Evolutionary conservation across 53 echinoderm and acorn worm genomes (phyloP).

Genomic region (Temnopleurus reevesii): DNA sequence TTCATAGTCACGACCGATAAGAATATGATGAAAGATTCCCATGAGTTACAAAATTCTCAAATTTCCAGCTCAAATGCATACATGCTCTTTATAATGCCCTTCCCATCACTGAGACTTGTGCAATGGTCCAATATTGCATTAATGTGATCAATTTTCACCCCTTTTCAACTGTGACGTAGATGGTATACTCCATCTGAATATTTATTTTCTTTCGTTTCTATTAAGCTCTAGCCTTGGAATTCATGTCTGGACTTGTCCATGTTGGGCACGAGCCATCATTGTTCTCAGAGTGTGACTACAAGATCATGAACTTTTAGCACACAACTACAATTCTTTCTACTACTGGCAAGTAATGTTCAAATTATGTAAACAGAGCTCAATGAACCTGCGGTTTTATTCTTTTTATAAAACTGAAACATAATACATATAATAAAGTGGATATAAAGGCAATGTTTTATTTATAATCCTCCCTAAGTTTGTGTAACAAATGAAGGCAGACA

Average conservation of each 20-base stretch:
- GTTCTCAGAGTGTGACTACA: constrained; percentile 36
- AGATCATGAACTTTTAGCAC: constrained; percentile 27
- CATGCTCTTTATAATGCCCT: background rate
- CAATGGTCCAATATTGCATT: background rate
- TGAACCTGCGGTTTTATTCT: too few relatives aligned
- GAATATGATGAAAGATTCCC: background rate
- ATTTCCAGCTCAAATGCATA: background rate
- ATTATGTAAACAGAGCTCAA: too few relatives aligned
- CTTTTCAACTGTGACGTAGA: constrained; percentile 17
- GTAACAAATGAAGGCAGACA: too few relatives aligned
- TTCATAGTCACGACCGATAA: background rate
- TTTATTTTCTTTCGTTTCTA: background rate
- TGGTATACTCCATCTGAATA: constrained; percentile 21
- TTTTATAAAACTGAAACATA: too few relatives aligned
- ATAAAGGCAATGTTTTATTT: too few relatives aligned
- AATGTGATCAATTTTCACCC: constrained; percentile 27
- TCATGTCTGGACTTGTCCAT: constrained; percentile 61
- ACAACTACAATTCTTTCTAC: too few relatives aligned
- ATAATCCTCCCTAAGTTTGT: too few relatives aligned
- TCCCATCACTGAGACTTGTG: too few relatives aligned
- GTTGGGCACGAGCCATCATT: constrained; percentile 61
- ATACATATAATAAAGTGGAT: too few relatives aligned
- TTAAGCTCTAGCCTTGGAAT: constrained; percentile 9
- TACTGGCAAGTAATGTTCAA: too few relatives aligned
- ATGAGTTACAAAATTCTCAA: background rate